Conservation (phyloP, 2,113 vertebrate genomes). For the Ceyx cyanopectus region DNA sequence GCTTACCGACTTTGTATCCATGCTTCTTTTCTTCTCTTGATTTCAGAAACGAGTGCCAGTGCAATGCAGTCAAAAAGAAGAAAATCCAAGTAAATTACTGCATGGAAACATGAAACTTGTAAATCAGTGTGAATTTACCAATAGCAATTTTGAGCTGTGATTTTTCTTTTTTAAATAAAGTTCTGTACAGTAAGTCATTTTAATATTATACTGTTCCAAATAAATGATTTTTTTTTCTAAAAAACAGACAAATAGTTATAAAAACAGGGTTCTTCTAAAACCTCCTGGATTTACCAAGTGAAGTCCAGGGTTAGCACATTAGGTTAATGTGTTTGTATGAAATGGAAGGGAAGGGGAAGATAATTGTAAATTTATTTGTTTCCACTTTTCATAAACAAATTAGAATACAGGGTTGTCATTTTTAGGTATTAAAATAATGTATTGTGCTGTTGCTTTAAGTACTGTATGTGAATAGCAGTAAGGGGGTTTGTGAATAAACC, state of each 20-base stretch:
- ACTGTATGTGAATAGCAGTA: constrained; percentile 84
- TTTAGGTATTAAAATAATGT: constrained; percentile 79
- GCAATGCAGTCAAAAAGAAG: constrained; percentile 96
- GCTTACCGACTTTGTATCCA: constrained; percentile 31
- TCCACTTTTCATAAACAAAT: constrained; percentile 78
- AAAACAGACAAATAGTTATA: constrained; percentile 63
- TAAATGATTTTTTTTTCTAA: constrained; percentile 63
- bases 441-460: constrained; percentile 82
- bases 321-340: constrained; percentile 66
- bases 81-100: constrained; percentile 94
- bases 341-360: constrained; percentile 37
- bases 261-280: constrained; percentile 64
- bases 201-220: constrained; percentile 82
- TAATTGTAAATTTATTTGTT: constrained; percentile 72
- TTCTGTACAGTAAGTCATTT: constrained; percentile 92
- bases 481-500: constrained; percentile 72
- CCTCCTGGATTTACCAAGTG: constrained; percentile 60
- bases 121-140: constrained; percentile 90
- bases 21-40: constrained; percentile 65
- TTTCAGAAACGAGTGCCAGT: constrained; percentile 90
- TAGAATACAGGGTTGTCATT: constrained; percentile 82
- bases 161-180: constrained; percentile 80
- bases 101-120: constrained; percentile 86
- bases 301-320: constrained; percentile 73
- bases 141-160: constrained; percentile 84